These are phyloP conservation scores for Aviceda subcristata DNA, from an alignment of 2,113 vertebrate genomes.

Conservation along the genomic window DNA sequence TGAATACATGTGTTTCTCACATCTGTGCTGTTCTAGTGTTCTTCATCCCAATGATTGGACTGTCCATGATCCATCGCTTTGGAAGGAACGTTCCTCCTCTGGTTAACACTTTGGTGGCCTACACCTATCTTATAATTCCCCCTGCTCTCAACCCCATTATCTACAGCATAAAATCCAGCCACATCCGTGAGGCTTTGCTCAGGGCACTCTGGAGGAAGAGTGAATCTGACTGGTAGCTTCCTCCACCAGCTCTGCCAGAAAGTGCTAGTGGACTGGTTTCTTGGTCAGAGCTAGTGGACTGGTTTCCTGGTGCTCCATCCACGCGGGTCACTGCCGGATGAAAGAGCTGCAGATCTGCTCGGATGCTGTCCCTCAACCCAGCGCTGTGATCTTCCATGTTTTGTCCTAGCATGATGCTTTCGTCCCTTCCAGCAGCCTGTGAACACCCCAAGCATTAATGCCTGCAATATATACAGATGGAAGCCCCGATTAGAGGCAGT, in stretches of 20 bases:
- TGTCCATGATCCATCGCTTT: slow-evolving; percentile 69
- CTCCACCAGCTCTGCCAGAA: not conserved
- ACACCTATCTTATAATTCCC: slow-evolving; percentile 62
- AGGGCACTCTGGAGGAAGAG: not conserved
- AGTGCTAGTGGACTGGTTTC: not conserved
- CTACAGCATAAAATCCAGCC: slow-evolving; percentile 72
- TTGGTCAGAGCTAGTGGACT: not conserved
- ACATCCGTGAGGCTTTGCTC: slow-evolving; percentile 54
- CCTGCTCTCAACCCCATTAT: slow-evolving; percentile 70
- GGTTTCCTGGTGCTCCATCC: not conserved
- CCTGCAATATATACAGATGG: no score
- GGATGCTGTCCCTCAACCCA: accelerated
- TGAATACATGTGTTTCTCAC: slow-evolving; percentile 70
- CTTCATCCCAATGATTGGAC: slow-evolving; percentile 53
- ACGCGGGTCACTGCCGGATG: not conserved
- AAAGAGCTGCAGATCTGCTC: not conserved
- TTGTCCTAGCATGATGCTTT: not conserved
- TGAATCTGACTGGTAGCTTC: not conserved
- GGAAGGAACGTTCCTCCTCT: slow-evolving; percentile 8
- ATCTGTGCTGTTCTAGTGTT: slow-evolving; percentile 66
- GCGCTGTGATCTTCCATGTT: not conserved
- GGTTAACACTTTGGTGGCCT: slow-evolving; percentile 48
- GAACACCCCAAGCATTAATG: not conserved
- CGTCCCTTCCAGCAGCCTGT: not conserved
- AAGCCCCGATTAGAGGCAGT: not conserved